Percentiles rank a stretch among this genome's conserved stretches.
phyloP scores from a whole-genome alignment of 2,113 vertebrate species.

The Edolisoma coerulescens region DNA sequence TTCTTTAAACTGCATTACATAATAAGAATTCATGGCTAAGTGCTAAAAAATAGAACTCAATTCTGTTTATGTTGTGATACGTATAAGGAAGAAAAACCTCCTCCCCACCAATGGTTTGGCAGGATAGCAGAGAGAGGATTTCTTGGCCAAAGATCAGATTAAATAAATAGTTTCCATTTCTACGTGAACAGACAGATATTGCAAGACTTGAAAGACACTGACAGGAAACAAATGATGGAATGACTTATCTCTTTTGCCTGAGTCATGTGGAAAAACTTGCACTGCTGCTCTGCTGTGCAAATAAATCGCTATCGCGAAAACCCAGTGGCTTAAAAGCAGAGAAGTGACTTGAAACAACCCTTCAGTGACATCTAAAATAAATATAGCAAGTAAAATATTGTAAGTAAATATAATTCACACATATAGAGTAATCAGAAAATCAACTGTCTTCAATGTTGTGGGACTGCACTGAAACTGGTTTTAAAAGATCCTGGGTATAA shows the following conservation, averaged over 20 bases:
- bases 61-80: background rate
- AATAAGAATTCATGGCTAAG: background rate
- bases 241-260: background rate
- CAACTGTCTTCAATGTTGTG: background rate
- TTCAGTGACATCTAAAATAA: background rate
- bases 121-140: background rate
- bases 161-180: conserved; percentile 23
- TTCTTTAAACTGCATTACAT: background rate
- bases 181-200: background rate
- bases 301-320: background rate
- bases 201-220: background rate
- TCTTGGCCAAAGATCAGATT: background rate
- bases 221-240: background rate
- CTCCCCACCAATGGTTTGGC: background rate
- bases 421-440: background rate
- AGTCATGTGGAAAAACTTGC: background rate
- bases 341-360: background rate
- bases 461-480: background rate
- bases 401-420: background rate
- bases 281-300: background rate
- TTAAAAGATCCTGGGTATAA: background rate
- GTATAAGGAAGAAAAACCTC: background rate
- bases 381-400: background rate
- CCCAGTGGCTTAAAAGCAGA: background rate
- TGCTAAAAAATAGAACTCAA: background rate